Evolutionary conservation across 2,113 vertebrate genomes (phyloP), one percentile per base, ranked within the genome.

Genomic region (Tragelaphus scriptus): DNA sequence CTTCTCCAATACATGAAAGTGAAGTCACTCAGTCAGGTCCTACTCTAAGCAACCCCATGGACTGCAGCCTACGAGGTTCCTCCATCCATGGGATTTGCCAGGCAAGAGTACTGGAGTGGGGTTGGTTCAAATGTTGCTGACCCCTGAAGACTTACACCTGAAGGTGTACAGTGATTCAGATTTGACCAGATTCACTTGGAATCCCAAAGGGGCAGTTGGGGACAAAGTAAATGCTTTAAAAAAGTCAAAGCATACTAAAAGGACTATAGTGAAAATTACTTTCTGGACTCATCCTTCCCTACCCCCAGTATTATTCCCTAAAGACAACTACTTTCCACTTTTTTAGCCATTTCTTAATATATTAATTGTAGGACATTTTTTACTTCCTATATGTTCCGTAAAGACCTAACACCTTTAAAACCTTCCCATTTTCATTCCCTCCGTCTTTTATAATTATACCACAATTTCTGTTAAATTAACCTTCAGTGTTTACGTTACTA

Each of bases 361-460:
- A 40, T 53, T 87, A 59, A 71, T 88, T 23, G 59, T 88, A 88
- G 40, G 55, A 80, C 26, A 88, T 32, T 88, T 82, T 86, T 94
- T 47, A 82, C 47, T 96, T 81, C 51, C 63, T 89, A 49, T 93
- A 59, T 28, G 3, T 88, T 56, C 80, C 21, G 16, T 36, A 75
- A 88, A 79, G 85, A 55, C 65, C 77, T 93, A 75, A 49, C n/a
- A 88, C n/a, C 59, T 97, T 79, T 61, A 95, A 56, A 90, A 65
- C 17, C 51, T 82, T 82, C n/a, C 53, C 11, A 19, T 44, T 87
- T 95, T 92, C 65, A 56, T 56, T 82, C 55, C 81, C 10, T 44
- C 14, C 12, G 26, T 63, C 80, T 94, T 95, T 87, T 56, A 44
- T 88, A 44, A 68, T 36, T 79, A 2, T 23, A 61, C 88, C 77